These are phyloP conservation scores for Aphodius sticticus DNA, from an alignment of 2,888 invertebrate species.

Conservation along the genomic window DNA sequence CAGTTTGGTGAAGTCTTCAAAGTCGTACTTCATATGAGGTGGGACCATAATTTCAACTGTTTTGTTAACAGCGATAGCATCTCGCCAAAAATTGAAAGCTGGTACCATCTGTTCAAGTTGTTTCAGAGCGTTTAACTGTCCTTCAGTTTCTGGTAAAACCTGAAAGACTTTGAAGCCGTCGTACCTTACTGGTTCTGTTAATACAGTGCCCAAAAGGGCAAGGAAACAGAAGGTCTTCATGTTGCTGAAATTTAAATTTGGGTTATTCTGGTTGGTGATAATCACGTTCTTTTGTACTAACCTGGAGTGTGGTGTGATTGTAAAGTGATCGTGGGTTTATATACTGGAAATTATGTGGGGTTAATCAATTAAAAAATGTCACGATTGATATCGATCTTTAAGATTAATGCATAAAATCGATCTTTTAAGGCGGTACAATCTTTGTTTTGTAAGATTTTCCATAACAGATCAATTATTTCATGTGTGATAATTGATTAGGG, in stretches of 20 bases:
- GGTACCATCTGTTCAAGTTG: slow-evolving; percentile 55
- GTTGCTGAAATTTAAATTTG: background rate
- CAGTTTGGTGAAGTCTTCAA: slow-evolving; percentile 58
- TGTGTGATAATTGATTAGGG: background rate
- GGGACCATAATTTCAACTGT: slow-evolving; percentile 68
- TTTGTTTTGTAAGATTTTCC: background rate
- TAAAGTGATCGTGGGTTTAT: background rate
- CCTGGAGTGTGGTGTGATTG: background rate
- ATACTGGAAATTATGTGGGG: slow-evolving; percentile 4
- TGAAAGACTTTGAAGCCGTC: slow-evolving; percentile 52
- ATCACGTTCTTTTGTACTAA: background rate
- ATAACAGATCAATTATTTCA: background rate
- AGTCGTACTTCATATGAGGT: slow-evolving; percentile 61
- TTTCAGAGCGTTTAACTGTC: slow-evolving; percentile 57
- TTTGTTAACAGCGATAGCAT: slow-evolving; percentile 53
- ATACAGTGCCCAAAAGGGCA: slow-evolving; percentile 15
- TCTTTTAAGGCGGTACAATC: background rate
- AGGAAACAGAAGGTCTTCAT: slow-evolving; percentile 24
- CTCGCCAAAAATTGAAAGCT: slow-evolving; percentile 59
- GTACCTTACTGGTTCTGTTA: slow-evolving; percentile 32
- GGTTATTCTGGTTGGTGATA: background rate
- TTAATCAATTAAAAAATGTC: slow-evolving; percentile 37
- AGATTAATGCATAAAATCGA: background rate
- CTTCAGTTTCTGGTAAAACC: slow-evolving; percentile 46
- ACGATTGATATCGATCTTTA: background rate